Percentiles rank a stretch among this genome's conserved stretches.
phyloP scores from a whole-genome alignment of 2,888 invertebrate species.

The Lepidocyrtinus sp. region DNA sequence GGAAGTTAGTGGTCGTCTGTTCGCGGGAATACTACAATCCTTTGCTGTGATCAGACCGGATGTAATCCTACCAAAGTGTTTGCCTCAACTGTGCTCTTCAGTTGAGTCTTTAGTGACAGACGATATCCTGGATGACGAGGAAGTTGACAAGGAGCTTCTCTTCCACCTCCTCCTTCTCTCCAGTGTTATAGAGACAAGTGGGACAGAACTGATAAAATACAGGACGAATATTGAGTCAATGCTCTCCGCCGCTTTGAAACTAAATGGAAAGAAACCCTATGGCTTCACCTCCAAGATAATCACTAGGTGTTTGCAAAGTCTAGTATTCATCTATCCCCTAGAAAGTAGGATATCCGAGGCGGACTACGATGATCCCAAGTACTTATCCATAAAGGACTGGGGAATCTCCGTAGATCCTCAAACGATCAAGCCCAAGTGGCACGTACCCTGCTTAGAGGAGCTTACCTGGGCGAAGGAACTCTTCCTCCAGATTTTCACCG shows the following conservation, averaged over 20 bases:
- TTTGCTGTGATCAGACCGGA: slow-evolving; percentile 78
- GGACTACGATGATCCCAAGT: slow-evolving; percentile 68
- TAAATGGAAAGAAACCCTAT: slow-evolving; percentile 69
- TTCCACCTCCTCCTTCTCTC: slow-evolving; percentile 84
- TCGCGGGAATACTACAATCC: slow-evolving; percentile 81
- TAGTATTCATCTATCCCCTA: slow-evolving; percentile 67
- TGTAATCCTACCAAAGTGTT: slow-evolving; percentile 80
- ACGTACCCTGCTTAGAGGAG: slow-evolving; percentile 82
- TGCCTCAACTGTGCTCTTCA: slow-evolving; percentile 82
- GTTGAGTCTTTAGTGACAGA: slow-evolving; percentile 78
- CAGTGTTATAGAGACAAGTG: slow-evolving; percentile 75
- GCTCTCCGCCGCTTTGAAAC: slow-evolving; percentile 74
- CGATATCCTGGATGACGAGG: slow-evolving; percentile 82
- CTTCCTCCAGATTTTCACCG: slow-evolving; percentile 62
- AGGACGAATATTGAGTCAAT: slow-evolving; percentile 74
- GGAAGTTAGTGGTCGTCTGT: slow-evolving; percentile 85
- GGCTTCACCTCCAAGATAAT: slow-evolving; percentile 62
- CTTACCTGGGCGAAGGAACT: slow-evolving; percentile 79
- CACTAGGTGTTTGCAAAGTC: slow-evolving; percentile 63
- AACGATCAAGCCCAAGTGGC: slow-evolving; percentile 82
- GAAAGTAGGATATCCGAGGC: slow-evolving; percentile 67
- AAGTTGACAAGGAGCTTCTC: slow-evolving; percentile 83
- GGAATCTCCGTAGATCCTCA: slow-evolving; percentile 81
- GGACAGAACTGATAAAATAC: slow-evolving; percentile 75
- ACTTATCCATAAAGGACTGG: slow-evolving; percentile 79